Evolutionary conservation across 2,888 invertebrate genomes (phyloP), one percentile per base, ranked within the genome.

Genomic region (Hirtodrosophila histrioides): DNA sequence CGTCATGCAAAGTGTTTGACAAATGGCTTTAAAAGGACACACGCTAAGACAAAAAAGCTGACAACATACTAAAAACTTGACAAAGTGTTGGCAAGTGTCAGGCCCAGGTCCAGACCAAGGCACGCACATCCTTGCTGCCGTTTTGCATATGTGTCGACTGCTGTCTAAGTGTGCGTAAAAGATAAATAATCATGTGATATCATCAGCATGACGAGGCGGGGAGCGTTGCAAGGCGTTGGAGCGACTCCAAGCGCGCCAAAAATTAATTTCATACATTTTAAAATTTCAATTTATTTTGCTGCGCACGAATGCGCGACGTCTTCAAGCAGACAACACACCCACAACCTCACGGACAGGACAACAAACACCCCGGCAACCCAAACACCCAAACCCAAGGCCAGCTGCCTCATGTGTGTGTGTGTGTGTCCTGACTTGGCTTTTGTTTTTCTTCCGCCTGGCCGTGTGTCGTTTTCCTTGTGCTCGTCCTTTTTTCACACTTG

Each of bases 261-360:
- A 75, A 84, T 84, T 86, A 84, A 88, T 84, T 88, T 86, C 86
- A 86, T 82, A 88, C 85, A 86, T 86, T 84, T 84, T 84, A 84
- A 88, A 89, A 84, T 89, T 89, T 89, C 85, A 82, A 89, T 89
- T 88, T 86, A 89, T 88, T 88, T 86, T 76, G 78, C 70, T 53
- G 44, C 69, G 84, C 84, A 79, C 87, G 87, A 85, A 78, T 82
- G 84, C 84, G 77, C 80, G 72, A 69, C 69, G 75, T 80, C 84
- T 83, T 75, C 77, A 69, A 75, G 79, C 77, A 82, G 75, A 70
- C 74, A 69, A 60, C 39, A 40, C 39, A 54, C 58, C 12, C 51
- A 48, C 43, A 65, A 50, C 49, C 41, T 39, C 43, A 17, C 17
- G 17, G 17, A 17, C 17, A 17, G 17, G 44, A 43, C 51, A 49